These are phyloP conservation scores for Tadarida brasiliensis DNA, from an alignment of 2,797 vertebrate species.

Conservation along the genomic window DNA sequence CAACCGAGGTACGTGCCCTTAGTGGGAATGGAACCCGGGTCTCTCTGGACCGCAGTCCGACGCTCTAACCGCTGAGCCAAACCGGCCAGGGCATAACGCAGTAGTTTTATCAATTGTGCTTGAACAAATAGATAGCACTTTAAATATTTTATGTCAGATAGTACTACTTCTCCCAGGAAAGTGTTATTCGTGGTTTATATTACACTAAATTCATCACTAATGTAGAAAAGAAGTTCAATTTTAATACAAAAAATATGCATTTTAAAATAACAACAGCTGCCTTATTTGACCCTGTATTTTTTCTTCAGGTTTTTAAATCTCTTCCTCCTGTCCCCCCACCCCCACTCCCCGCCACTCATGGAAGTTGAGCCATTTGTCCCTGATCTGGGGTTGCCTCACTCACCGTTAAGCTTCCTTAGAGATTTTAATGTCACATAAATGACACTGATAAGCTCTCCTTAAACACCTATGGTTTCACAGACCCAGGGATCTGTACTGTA, in stretches of 20 bases:
- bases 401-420: background rate
- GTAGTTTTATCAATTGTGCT: background rate
- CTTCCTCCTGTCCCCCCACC: background rate
- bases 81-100: background rate
- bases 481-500: conserved; percentile 44
- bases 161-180: background rate
- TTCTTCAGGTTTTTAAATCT: background rate
- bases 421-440: conserved; percentile 56
- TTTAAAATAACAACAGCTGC: background rate
- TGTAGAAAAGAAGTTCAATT: conserved; percentile 19
- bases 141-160: background rate
- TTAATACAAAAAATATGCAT: background rate
- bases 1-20: too few relatives aligned
- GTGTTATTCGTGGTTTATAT: background rate
- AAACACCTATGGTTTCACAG: conserved; percentile 69
- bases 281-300: fast-evolving
- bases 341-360: background rate
- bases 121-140: background rate
- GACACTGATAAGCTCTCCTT: conserved; percentile 6
- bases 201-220: background rate
- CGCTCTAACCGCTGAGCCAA: too few relatives aligned
- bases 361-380: background rate
- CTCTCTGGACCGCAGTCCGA: too few relatives aligned
- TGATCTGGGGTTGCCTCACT: background rate
- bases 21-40: too few relatives aligned